Conservation (phyloP, 2,113 vertebrate genomes). For the Solenodon paradoxus region DNA sequence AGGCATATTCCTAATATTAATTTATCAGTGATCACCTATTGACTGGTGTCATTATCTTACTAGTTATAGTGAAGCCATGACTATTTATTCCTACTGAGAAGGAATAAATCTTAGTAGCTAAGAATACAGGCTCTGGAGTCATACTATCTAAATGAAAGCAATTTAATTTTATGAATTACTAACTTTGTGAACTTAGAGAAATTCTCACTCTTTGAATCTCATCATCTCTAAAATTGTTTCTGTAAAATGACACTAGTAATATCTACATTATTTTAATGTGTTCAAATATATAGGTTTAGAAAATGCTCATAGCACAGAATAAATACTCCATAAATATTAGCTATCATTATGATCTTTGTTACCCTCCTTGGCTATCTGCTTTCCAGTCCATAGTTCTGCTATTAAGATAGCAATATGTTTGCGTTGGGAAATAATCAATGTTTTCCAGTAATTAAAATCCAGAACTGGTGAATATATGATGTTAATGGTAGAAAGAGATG, state of each 20-base stretch:
- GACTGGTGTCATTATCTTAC: neutral
- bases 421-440: neutral
- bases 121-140: neutral
- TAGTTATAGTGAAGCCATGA: neutral
- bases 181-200: neutral
- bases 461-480: neutral
- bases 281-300: neutral
- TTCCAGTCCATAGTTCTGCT: neutral
- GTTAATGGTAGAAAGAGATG: neutral
- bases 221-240: neutral
- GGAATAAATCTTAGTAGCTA: neutral
- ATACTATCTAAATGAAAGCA: neutral
- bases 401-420: neutral
- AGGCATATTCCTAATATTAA: neutral
- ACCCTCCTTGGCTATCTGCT: neutral
- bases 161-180: neutral
- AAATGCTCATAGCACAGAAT: neutral
- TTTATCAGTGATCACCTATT: neutral
- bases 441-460: neutral
- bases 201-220: neutral
- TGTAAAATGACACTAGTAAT: neutral
- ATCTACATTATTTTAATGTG: neutral
- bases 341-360: neutral
- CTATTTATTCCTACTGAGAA: neutral
- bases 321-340: neutral